phyloP scores from a whole-genome alignment of 2,797 vertebrate species.

The Sebastes cheni region DNA sequence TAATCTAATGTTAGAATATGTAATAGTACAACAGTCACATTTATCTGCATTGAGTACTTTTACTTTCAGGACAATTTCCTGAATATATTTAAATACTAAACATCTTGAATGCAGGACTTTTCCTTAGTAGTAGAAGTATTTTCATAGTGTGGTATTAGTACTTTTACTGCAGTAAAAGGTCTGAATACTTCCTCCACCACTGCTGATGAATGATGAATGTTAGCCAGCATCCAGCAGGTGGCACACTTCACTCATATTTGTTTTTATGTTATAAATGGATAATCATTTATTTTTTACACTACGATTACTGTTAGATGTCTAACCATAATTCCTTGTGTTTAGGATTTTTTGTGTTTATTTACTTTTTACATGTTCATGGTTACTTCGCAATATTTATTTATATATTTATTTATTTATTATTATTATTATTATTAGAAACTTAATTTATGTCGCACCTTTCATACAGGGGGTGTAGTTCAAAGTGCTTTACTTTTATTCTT shows the following conservation, averaged over 20 bases:
- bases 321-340: no score
- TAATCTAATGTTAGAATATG: neutral
- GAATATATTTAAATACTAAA: neutral
- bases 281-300: neutral
- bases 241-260: neutral
- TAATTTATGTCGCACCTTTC: no score
- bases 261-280: no score
- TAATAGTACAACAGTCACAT: neutral
- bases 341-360: no score
- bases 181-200: neutral
- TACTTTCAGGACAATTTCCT: neutral
- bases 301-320: neutral
- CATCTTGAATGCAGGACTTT: neutral
- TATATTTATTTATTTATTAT: no score
- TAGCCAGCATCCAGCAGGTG: constrained; percentile 28
- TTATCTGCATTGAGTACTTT: neutral
- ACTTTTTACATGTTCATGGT: no score
- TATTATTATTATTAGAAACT: no score
- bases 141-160: neutral
- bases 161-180: neutral
- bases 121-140: neutral
- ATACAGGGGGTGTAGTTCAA: no score
- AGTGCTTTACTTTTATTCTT: no score
- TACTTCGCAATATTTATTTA: no score
- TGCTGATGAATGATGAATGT: neutral